Percentiles rank a stretch among this genome's conserved stretches.
phyloP scores from a whole-genome alignment of 2,888 invertebrate species.

The Sinelater perroti region DNA sequence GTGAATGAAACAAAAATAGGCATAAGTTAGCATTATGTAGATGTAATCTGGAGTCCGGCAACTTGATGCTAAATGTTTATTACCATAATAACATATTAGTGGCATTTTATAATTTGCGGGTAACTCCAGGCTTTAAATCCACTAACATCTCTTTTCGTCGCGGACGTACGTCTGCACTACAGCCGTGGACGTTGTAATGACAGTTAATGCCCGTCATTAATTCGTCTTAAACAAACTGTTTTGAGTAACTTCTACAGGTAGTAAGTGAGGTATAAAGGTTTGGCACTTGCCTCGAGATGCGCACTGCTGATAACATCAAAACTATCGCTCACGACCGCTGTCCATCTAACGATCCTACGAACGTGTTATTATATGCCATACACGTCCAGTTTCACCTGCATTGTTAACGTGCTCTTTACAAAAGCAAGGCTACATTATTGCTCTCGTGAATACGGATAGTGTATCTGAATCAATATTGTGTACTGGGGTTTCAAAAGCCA shows the following conservation, averaged over 20 bases:
- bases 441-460: constrained; percentile 31
- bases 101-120: constrained; percentile 32
- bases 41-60: constrained; percentile 14
- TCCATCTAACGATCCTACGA: constrained; percentile 45
- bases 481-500: background rate
- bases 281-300: constrained; percentile 11
- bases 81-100: constrained; percentile 46
- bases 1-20: constrained; percentile 4
- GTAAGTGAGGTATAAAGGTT: constrained; percentile 37
- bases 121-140: constrained; percentile 33
- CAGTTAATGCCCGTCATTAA: constrained; percentile 51
- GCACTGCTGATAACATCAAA: constrained; percentile 23
- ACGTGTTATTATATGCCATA: constrained; percentile 45
- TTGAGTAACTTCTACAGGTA: constrained; percentile 42
- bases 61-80: constrained; percentile 44
- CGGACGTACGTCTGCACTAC: constrained; percentile 40
- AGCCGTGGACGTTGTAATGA: constrained; percentile 47
- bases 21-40: constrained; percentile 14
- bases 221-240: constrained; percentile 50
- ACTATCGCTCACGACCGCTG: constrained; percentile 34
- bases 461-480: constrained; percentile 25
- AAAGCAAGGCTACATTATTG: constrained; percentile 27
- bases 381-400: constrained; percentile 47
- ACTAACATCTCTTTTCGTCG: constrained; percentile 41
- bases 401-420: constrained; percentile 34